phyloP scores from a whole-genome alignment of 92 coral and sea anemone species.

The Desmophyllum pertusum region DNA sequence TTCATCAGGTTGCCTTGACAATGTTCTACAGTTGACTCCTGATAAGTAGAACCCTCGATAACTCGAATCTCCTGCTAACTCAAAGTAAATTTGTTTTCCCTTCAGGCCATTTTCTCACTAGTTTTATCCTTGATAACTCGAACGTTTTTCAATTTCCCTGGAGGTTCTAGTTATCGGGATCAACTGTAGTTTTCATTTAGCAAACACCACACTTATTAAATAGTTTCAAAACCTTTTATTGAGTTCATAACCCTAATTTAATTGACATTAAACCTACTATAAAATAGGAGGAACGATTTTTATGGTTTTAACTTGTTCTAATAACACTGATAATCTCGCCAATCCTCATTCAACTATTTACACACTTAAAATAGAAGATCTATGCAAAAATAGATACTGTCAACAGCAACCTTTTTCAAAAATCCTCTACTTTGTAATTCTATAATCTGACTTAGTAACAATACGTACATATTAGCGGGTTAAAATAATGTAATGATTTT shows the following conservation, averaged over 20 bases:
- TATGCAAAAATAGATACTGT: constrained; percentile 37
- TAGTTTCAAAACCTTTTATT: constrained; percentile 18
- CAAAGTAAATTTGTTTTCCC: no score
- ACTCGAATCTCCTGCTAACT: no score
- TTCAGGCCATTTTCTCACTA: no score
- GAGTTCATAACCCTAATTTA: constrained; percentile 36
- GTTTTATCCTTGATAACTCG: no score
- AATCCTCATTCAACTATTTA: constrained; percentile 22
- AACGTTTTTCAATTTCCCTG: no score
- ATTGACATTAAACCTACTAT: constrained; percentile 4
- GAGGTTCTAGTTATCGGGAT: no score
- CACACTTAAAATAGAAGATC: constrained; percentile 37
- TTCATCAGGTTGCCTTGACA: no score
- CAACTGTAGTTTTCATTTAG: no score
- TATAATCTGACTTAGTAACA: neutral
- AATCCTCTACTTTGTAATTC: neutral
- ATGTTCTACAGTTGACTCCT: no score
- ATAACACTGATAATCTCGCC: neutral
- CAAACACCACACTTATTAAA: no score
- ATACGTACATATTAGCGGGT: neutral
- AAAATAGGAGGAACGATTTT: constrained; percentile 19
- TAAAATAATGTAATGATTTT: no score
- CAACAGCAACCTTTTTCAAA: neutral
- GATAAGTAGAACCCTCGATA: no score
- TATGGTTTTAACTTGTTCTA: neutral